phyloP scores from a whole-genome alignment of 30 jellyfish, hydroid and myxozoan species.

The Euphysa ruthae region DNA sequence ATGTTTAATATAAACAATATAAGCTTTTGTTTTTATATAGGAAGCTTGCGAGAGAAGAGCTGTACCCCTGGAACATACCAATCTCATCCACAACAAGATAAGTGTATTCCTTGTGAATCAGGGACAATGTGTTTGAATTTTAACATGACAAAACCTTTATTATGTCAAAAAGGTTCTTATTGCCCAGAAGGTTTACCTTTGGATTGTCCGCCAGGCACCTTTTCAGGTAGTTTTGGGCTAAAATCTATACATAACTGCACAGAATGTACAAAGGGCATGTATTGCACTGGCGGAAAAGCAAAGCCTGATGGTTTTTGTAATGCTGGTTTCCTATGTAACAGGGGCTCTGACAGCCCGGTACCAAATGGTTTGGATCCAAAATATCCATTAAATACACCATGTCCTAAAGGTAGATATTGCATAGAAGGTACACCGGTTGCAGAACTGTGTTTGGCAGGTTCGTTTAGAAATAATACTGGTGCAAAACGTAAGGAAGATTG shows the following conservation, averaged over 20 bases:
- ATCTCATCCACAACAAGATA: slow-evolving; percentile 49
- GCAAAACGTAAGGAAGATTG: slow-evolving; percentile 58
- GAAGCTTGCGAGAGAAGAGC: slow-evolving; percentile 58
- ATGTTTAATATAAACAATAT: neutral
- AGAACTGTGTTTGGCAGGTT: slow-evolving; percentile 57
- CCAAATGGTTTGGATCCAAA: slow-evolving; percentile 49
- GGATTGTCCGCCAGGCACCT: slow-evolving; percentile 91
- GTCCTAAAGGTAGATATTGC: slow-evolving; percentile 83
- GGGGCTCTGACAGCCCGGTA: slow-evolving; percentile 61
- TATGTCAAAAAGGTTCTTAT: slow-evolving; percentile 69
- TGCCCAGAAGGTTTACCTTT: slow-evolving; percentile 73
- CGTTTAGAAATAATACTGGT: slow-evolving; percentile 54
- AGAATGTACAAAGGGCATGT: slow-evolving; percentile 75
- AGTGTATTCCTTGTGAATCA: slow-evolving; percentile 57
- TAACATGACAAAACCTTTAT: slow-evolving; percentile 73
- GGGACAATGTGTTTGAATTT: slow-evolving; percentile 75
- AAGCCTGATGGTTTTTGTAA: slow-evolving; percentile 74
- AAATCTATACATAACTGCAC: slow-evolving; percentile 32
- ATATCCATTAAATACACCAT: slow-evolving; percentile 62
- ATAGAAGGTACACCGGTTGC: slow-evolving; percentile 80
- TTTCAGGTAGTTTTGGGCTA: slow-evolving; percentile 62
- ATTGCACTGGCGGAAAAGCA: slow-evolving; percentile 62
- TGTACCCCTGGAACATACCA: slow-evolving; percentile 84
- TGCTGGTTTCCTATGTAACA: slow-evolving; percentile 70
- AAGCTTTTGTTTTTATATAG: slow-evolving; percentile 21